Evolutionary conservation across 2,888 invertebrate genomes (phyloP), one percentile per base, ranked within the genome.

Genomic region (Drosophila antonietae): DNA sequence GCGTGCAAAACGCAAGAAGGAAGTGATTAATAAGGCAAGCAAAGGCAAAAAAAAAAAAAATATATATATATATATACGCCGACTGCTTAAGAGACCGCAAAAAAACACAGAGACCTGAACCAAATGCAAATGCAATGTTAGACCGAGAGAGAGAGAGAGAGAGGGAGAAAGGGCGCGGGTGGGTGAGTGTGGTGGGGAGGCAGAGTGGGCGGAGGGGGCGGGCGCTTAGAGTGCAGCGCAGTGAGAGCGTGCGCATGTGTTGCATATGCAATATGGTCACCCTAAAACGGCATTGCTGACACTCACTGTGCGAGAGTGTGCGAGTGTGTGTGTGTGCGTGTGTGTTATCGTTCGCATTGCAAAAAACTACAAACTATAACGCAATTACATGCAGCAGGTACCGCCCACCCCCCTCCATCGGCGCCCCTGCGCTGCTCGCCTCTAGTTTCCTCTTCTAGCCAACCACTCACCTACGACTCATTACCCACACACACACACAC

Each of bases 1-100:
- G 78, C 69, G 73, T 76, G 80, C 69, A 70, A 71, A 80, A 68
- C 77, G 69, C 78, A 70, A 83, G 80, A 77, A 73, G 83, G 84
- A 83, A 83, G 84, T 83, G 75, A 83, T 87, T 87, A 87, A 83
- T 87, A 77, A 80, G 73, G 73, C 81, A 69, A 49, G 68, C 71
- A 51, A 74, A 81, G 55, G 71, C 73, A 75, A 75, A 69, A 63
- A 75, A 73, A 8, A 9, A 8, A n/a, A 35, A 35, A 33, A 33
- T 66, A 49, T n/a, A n/a, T n/a, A n/a, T n/a, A n/a, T n/a, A n/a
- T n/a, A n/a, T n/a, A n/a, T 61, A 58, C 39, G 73, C 51, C 64
- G 76, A 68, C 68, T 59, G 73, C 68, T 76, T 76, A 76, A 76
- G 78, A 76, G 73, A 78, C 68, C 62, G 68, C 78, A 65, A 61